A percentile compares a stretch with the other conserved stretches of the same genome.
These are phyloP conservation scores for Mormyrus iriodes DNA, from an alignment of 2,113 vertebrate genomes.

Conservation along the genomic window DNA sequence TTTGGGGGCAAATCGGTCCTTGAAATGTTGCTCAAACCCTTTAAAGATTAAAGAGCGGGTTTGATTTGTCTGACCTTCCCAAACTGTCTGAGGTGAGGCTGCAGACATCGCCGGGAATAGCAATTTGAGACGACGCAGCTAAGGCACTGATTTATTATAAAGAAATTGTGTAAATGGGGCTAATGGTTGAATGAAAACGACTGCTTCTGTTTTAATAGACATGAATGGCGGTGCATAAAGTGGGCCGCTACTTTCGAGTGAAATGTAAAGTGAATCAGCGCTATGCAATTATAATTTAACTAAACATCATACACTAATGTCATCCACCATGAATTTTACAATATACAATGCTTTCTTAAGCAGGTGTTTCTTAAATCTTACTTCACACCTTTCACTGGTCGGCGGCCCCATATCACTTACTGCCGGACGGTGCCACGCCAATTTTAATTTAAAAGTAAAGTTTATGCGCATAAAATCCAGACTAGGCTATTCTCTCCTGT, in stretches of 20 bases:
- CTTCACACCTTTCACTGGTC: not conserved
- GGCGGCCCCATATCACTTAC: not conserved
- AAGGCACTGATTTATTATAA: not conserved
- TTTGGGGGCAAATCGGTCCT: not conserved
- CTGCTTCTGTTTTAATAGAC: not conserved
- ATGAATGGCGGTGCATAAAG: not conserved
- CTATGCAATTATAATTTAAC: not conserved
- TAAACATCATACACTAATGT: not conserved
- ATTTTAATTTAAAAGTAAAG: not conserved
- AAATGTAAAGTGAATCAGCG: not conserved
- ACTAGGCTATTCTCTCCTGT: not conserved
- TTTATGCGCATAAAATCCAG: not conserved
- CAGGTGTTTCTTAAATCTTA: not conserved
- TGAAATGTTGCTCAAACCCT: not conserved
- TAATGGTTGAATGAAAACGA: not conserved
- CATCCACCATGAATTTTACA: not conserved
- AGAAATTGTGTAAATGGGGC: not conserved
- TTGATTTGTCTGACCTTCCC: not conserved
- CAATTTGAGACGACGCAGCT: not conserved
- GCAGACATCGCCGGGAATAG: not conserved
- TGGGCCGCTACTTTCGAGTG: not conserved
- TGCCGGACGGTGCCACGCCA: not conserved
- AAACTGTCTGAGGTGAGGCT: not conserved
- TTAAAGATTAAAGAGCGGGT: not conserved
- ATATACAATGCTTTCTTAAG: not conserved